Evolutionary conservation across 2,888 invertebrate species (phyloP).

Genomic region (Melanotus villosus): DNA sequence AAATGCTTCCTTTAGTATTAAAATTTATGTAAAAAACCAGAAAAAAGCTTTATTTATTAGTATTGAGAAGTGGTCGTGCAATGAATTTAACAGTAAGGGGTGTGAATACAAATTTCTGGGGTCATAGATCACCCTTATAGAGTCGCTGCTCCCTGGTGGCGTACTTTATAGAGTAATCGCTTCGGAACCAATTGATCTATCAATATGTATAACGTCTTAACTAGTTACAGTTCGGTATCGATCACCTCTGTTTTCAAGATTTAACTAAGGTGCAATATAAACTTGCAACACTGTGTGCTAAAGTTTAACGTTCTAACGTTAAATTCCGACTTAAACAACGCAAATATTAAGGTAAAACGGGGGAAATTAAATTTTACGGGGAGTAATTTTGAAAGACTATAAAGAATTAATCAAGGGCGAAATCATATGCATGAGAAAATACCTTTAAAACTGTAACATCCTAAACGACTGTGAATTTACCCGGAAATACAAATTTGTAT

Average conservation of each 20-base stretch:
- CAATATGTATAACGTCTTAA: constrained; percentile 66
- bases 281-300: constrained; percentile 3
- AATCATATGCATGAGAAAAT: constrained; percentile 60
- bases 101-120: constrained; percentile 58
- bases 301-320: constrained; percentile 3
- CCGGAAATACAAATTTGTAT: constrained; percentile 62
- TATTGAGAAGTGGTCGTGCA: too few relatives aligned
- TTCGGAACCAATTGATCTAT: constrained; percentile 69
- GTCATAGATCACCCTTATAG: constrained; percentile 62
- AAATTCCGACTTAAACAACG: neutral
- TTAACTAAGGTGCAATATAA: constrained; percentile 15
- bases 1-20: too few relatives aligned
- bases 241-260: constrained; percentile 27
- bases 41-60: too few relatives aligned
- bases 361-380: constrained; percentile 56
- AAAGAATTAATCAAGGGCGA: constrained; percentile 62
- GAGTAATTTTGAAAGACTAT: constrained; percentile 56
- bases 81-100: constrained; percentile 49
- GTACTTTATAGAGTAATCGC: constrained; percentile 68
- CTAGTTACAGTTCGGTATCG: constrained; percentile 34
- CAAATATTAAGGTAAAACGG: constrained; percentile 7
- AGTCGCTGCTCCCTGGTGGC: constrained; percentile 60
- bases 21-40: too few relatives aligned
- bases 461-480: constrained; percentile 47
- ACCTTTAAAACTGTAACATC: constrained; percentile 58